Percentiles rank a stretch among this genome's conserved stretches.
These are phyloP conservation scores for Brachionus asplanchnoidis DNA, from an alignment of 1,140 invertebrate species.

Conservation along the genomic window DNA sequence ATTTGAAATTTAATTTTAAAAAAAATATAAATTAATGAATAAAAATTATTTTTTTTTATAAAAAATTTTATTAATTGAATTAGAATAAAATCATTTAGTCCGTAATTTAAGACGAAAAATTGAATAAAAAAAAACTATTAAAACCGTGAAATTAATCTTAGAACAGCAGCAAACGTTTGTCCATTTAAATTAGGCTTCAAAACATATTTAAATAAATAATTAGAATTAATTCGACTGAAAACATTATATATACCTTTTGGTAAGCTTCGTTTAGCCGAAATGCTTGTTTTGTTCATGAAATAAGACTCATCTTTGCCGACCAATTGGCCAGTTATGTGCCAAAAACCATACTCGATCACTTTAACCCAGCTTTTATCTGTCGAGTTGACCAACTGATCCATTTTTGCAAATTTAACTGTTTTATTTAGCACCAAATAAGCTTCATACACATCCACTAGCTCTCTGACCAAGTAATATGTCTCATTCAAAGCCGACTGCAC, in stretches of 20 bases:
- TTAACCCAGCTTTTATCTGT: slow-evolving; percentile 5
- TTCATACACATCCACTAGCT: background rate
- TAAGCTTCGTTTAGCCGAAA: background rate
- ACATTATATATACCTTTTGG: slow-evolving; percentile 29
- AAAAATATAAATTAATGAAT: background rate
- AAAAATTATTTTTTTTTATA: background rate
- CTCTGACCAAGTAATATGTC: background rate
- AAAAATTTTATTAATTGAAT: background rate
- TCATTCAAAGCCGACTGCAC: background rate
- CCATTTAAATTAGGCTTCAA: slow-evolving; percentile 36
- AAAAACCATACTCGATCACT: slow-evolving; percentile 16
- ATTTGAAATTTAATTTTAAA: too few species aligned
- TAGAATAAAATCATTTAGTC: background rate
- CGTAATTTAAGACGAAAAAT: background rate
- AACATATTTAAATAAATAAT: slow-evolving; percentile 38
- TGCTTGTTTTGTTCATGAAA: background rate
- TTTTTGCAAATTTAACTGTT: background rate
- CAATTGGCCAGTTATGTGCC: background rate
- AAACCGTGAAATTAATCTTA: slow-evolving; percentile 12
- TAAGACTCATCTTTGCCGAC: background rate
- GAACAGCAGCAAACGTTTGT: slow-evolving; percentile 8
- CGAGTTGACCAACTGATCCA: background rate
- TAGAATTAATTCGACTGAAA: slow-evolving; percentile 10
- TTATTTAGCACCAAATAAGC: background rate
- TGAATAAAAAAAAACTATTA: background rate